Conservation (phyloP, 53 echinoderm and acorn worm genomes). For the Astropecten irregularis region DNA sequence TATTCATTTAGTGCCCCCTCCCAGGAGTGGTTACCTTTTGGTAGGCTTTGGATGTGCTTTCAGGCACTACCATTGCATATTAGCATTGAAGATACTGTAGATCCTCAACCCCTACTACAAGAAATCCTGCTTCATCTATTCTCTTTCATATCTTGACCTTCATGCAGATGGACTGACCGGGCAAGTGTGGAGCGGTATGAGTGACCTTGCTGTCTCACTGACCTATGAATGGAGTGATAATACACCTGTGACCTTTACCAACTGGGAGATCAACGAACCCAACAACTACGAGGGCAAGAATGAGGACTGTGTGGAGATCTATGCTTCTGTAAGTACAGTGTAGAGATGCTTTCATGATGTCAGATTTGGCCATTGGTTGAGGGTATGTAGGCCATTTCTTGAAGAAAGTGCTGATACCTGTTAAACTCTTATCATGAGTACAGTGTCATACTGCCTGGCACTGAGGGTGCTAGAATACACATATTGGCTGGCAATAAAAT, state of each 20-base stretch:
- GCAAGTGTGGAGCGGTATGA: conserved; percentile 83
- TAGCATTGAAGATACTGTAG: no score
- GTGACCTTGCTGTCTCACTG: conserved; percentile 47
- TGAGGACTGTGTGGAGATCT: conserved; percentile 90
- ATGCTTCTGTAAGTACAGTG: conserved; percentile 66
- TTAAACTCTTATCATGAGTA: background rate
- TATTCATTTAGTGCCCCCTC: no score
- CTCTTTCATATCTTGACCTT: no score
- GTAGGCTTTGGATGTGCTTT: no score
- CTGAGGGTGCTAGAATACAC: no score
- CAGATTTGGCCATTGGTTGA: background rate
- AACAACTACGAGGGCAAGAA: conserved; percentile 72
- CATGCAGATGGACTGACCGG: conserved; percentile 58
- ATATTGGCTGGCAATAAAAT: no score
- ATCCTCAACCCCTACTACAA: no score
- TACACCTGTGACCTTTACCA: conserved; percentile 65
- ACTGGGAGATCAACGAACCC: conserved; percentile 76
- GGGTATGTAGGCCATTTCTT: background rate
- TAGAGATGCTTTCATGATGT: no score
- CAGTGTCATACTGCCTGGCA: no score
- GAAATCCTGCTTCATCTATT: no score
- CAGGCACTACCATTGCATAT: no score
- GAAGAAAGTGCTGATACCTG: background rate
- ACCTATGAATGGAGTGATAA: conserved; percentile 76
- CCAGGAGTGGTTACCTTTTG: no score